Evolutionary conservation across 2,888 invertebrate genomes (phyloP), one percentile per base, ranked within the genome.

Genomic region (Dolichomitus sp.): DNA sequence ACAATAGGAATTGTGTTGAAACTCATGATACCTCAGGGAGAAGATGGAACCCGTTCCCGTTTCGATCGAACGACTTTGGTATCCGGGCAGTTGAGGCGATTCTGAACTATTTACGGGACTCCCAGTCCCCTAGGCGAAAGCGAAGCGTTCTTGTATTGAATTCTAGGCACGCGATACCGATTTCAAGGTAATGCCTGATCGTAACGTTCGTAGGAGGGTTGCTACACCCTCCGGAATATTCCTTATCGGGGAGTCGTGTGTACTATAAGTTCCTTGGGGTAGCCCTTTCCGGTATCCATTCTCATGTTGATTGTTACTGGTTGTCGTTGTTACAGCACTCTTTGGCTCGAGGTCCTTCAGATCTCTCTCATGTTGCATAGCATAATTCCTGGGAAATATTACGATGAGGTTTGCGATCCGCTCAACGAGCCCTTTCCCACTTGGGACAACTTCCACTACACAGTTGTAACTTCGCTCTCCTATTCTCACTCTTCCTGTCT

Each of bases 151-250:
- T 68, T 79, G 77, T 79, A 84, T 86, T 84, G 80, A 87, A 87
- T 86, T 87, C 86, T 42, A 65, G 75, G 80, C 86, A 86, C 87
- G 86, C 84, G 76, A 83, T 85, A 80, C 85, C 86, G 83, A 86
- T 86, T 86, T 70, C 69, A 57, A 40, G 80, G 78, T 83, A 85
- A 76, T 83, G 78, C 52, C 52, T 23, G 70, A 61, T 65, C 78
- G 76, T 83, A 84, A 84, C 70, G 59, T 74, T 54, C 76, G 14
- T 12, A 40, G 72, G 19, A 52, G 40, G 59, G 68, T 63, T 79
- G 68, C 66, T 81, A 72, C 66, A 61, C 61, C 45, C 45, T 48
- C 7, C 50, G 73, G 79, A 72, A 82, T 84, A 61, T 82, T 84
- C 75, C 70, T 82, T 82, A 79, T 82, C 84, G 54, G 52, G 70